A percentile compares a stretch with the other conserved stretches of the same genome.
phyloP scores from a whole-genome alignment of 2,797 vertebrate species.

The Steatocranus sp. region DNA sequence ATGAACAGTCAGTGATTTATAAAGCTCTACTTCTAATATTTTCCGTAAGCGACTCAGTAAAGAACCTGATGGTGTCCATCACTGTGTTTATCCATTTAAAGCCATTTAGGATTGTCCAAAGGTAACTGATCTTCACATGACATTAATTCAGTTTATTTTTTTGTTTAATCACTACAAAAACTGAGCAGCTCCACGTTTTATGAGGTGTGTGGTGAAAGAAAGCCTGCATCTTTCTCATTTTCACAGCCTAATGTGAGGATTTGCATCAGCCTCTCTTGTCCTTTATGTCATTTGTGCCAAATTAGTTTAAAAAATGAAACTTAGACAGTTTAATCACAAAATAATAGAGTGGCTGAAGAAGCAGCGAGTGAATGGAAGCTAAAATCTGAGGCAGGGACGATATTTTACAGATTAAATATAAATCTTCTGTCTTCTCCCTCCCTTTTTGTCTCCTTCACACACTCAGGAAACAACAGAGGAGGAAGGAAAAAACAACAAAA shows the following conservation, averaged over 20 bases:
- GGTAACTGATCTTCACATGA: neutral
- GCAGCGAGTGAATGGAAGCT: neutral
- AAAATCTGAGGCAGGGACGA: neutral
- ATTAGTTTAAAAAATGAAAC: neutral
- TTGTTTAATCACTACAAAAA: neutral
- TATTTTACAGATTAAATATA: neutral
- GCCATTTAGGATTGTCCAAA: neutral
- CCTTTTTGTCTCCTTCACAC: neutral
- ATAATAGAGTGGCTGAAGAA: neutral
- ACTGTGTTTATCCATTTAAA: neutral
- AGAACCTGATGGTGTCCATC: neutral
- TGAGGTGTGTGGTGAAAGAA: neutral
- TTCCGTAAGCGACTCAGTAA: rapidly evolving
- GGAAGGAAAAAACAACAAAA: conserved; percentile 58
- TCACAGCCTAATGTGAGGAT: neutral
- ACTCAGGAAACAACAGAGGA: conserved; percentile 56
- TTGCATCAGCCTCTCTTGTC: neutral
- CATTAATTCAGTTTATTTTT: rapidly evolving
- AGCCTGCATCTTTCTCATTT: neutral
- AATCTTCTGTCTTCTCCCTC: neutral
- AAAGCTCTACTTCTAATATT: rapidly evolving
- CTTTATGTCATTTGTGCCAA: neutral
- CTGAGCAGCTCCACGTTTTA: neutral
- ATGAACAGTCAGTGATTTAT: neutral
- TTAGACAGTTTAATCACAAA: neutral